phyloP scores from a whole-genome alignment of 2,797 vertebrate species.

The Thunnus albacares region DNA sequence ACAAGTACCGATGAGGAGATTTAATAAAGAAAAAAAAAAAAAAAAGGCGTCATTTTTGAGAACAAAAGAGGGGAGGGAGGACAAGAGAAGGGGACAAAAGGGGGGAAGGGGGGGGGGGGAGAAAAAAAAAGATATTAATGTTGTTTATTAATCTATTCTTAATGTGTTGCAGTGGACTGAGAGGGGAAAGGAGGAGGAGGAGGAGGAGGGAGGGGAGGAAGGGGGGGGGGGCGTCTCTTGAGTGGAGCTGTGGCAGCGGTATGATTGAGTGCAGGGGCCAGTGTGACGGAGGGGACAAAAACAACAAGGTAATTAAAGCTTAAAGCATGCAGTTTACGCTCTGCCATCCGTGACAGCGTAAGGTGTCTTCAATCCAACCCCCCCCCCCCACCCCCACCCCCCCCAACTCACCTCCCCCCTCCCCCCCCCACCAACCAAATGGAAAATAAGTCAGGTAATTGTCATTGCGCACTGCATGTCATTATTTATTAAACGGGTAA shows the following conservation, averaged over 20 bases:
- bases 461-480: constrained; percentile 86
- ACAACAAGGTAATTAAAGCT: constrained; percentile 89
- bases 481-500: constrained; percentile 88
- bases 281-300: constrained; percentile 81
- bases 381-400: background rate
- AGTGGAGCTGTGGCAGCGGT: constrained; percentile 69
- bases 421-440: constrained; percentile 53
- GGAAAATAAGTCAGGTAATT: constrained; percentile 90
- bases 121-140: constrained; percentile 75
- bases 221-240: constrained; percentile 57
- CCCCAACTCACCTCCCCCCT: background rate
- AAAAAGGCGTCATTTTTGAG: constrained; percentile 32
- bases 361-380: constrained; percentile 82
- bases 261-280: constrained; percentile 82
- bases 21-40: constrained; percentile 66
- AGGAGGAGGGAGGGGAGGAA: too few species aligned
- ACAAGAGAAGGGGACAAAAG: constrained; percentile 57
- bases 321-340: constrained; percentile 80
- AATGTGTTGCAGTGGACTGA: constrained; percentile 69
- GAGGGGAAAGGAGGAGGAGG: constrained; percentile 6
- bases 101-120: background rate
- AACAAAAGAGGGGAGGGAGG: constrained; percentile 55
- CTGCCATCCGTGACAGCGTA: constrained; percentile 84
- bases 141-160: constrained; percentile 85
- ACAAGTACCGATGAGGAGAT: constrained; percentile 64